These are phyloP conservation scores for Helobdella robusta DNA, from an alignment of 2,888 invertebrate genomes.

Conservation along the genomic window DNA sequence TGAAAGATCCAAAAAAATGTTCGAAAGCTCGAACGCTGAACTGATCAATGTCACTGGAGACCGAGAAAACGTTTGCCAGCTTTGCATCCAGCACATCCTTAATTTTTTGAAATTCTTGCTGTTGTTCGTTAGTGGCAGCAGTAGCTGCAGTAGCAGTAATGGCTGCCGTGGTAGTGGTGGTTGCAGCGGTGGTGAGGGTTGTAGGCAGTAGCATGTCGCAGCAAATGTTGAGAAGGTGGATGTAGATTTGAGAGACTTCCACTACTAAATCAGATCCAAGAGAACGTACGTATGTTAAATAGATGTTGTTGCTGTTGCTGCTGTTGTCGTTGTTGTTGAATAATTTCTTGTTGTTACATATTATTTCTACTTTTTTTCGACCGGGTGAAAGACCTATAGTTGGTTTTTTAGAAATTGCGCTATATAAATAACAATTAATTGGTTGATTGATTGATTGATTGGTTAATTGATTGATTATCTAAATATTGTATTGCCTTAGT, in stretches of 20 bases:
- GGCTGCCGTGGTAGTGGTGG: not conserved
- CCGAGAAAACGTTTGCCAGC: not conserved
- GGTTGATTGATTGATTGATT: too few relatives aligned
- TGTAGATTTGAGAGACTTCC: constrained; percentile 22
- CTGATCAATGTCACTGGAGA: constrained; percentile 15
- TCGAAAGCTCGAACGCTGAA: constrained; percentile 23
- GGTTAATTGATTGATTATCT: too few relatives aligned
- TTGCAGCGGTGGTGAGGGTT: not conserved
- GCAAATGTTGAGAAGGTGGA: constrained; percentile 13
- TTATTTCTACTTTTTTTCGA: not conserved
- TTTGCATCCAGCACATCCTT: constrained; percentile 2
- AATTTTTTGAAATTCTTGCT: not conserved
- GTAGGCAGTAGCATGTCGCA: constrained; percentile 5
- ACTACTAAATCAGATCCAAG: constrained; percentile 10
- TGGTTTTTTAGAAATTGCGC: too few relatives aligned
- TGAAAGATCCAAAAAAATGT: constrained; percentile 18
- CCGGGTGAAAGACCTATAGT: not conserved
- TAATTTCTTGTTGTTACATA: too few relatives aligned
- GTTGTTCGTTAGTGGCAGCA: not conserved
- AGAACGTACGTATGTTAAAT: not conserved
- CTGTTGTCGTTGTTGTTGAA: too few relatives aligned
- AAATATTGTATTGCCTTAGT: too few relatives aligned
- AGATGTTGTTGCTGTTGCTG: not conserved
- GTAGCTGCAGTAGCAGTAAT: not conserved
- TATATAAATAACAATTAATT: too few relatives aligned